Conservation (phyloP, 2,797 vertebrate genomes). For the Sylvilagus floridanus region DNA sequence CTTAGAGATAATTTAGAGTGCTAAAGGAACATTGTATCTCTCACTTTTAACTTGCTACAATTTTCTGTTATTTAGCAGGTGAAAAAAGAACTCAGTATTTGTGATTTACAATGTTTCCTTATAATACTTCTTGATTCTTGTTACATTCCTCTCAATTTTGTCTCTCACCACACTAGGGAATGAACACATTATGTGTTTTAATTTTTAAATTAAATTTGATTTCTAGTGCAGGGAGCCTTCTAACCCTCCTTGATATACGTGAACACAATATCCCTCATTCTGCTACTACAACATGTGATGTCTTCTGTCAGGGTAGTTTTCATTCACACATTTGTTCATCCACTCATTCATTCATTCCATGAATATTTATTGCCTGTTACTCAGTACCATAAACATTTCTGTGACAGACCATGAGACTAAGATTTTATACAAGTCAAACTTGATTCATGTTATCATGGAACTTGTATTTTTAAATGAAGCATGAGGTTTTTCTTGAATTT, state of each 20-base stretch:
- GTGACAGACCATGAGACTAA: background rate
- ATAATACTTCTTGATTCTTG: background rate
- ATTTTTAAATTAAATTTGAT: background rate
- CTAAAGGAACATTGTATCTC: background rate
- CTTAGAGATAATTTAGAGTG: background rate
- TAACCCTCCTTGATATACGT: background rate
- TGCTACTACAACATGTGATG: accelerated
- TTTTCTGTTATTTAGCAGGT: background rate
- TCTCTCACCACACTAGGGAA: background rate
- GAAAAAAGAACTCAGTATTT: background rate
- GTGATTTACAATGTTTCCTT: background rate
- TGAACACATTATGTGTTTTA: background rate
- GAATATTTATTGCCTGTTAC: background rate
- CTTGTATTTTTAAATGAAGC: background rate
- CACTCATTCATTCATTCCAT: background rate
- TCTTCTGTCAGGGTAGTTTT: background rate
- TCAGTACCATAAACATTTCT: background rate
- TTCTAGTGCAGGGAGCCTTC: background rate
- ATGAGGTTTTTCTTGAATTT: background rate
- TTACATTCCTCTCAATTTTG: background rate
- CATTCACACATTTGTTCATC: background rate
- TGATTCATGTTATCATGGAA: background rate
- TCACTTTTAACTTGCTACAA: background rate
- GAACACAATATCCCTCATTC: background rate
- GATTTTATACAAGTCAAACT: background rate